These are phyloP conservation scores for Gopherus flavomarginatus DNA, from an alignment of 2,113 vertebrate species.

Conservation along the genomic window DNA sequence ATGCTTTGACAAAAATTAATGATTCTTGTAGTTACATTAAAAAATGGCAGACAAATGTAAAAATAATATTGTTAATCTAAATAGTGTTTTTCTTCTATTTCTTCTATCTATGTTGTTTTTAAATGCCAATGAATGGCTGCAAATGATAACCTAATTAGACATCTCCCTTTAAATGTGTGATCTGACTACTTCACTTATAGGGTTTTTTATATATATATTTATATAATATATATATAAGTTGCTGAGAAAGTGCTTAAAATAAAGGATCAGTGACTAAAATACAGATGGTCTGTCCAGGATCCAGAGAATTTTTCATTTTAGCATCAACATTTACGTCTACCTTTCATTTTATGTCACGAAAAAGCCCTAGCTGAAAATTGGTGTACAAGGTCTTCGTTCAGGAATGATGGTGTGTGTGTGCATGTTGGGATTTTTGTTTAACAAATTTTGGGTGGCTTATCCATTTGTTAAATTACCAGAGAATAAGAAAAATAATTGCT, in stretches of 20 bases:
- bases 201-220: not conserved
- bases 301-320: not conserved
- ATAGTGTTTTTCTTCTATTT: not conserved
- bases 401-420: not conserved
- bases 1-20: not conserved
- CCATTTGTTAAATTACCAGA: not conserved
- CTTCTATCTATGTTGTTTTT: not conserved
- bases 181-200: not conserved
- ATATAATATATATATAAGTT: not conserved
- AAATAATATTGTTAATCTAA: not conserved
- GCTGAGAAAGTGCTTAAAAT: fast-evolving
- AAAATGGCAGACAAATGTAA: not conserved
- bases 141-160: not conserved
- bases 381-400: not conserved
- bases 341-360: not conserved
- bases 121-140: fast-evolving
- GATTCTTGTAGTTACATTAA: not conserved
- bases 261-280: not conserved
- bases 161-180: not conserved
- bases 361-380: not conserved
- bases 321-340: fast-evolving
- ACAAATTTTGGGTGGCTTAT: not conserved
- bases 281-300: not conserved
- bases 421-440: not conserved
- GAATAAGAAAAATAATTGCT: not conserved